Base-by-base conservation (phyloP, 2,113 vertebrate species). In the Dinomys branickii region DNA sequence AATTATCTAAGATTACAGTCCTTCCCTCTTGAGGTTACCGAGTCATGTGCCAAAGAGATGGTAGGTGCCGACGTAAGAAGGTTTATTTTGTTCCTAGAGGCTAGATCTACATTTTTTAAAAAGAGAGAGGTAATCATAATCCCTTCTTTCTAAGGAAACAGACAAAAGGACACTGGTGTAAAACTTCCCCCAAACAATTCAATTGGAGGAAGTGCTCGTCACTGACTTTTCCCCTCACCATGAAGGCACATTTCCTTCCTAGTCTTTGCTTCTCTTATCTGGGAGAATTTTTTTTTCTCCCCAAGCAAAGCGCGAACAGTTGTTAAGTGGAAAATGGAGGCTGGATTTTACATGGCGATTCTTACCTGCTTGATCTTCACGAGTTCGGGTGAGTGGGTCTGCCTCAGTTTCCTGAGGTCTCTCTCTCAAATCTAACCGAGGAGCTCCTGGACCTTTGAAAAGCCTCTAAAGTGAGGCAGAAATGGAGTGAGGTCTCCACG, bases 131-230 rank as follows among this genome's bases (percentile, higher is more conserved):
- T 95, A 97, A 97, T 92, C 94, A 94, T 90, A 98, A 97, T 96
- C 95, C 98, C 97, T 98, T 98, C 98, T 98, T 97, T 97, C 97
- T 96, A 96, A 98, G 98, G 98, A 98, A 98, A 98, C 97, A 90
- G 97, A 98, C 97, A 95, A 98, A 98, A 98, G 95, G 98, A 98
- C 98, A 98, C 98, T 98, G 96, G 97, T 98, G 92, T 98, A 98
- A 99, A 99, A 98, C 97, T 98, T 97, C 98, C 98, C 98, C 97
- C 96, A 98, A 98, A 99, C 99, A 99, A 98, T 99, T 99, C 99
- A 99, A 99, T 99, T 98, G 99, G 98, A 99, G 99, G 99, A 99
- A 99, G 98, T 98, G 98, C 98, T 99, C 99, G 99, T 99, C 98
- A 98, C 98, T 98, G 98, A 98, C 99, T 99, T 98, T 99, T 99